Evolutionary conservation across 1,140 invertebrate genomes (phyloP).

Genomic region (Odontomachus brunneus): DNA sequence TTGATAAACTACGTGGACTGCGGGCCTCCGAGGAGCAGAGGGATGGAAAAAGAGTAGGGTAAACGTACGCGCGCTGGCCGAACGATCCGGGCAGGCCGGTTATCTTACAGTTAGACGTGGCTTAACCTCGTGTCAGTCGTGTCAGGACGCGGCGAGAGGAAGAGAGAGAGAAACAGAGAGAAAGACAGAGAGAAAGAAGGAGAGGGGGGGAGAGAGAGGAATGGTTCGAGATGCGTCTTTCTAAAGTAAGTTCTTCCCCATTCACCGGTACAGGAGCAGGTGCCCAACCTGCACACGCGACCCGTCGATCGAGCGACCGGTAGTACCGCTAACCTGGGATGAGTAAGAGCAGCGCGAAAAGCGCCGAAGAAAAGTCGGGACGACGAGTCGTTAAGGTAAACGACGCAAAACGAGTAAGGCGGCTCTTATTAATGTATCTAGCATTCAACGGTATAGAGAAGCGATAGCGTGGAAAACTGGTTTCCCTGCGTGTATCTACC

Average conservation of each 20-base stretch:
- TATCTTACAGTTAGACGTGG: conserved; percentile 78
- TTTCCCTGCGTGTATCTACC: neutral
- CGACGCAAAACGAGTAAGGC: conserved; percentile 30
- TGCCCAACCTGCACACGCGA: conserved; percentile 73
- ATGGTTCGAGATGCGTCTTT: conserved; percentile 62
- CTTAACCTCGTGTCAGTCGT: conserved; percentile 64
- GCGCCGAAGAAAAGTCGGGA: conserved; percentile 63
- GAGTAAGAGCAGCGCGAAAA: conserved; percentile 66
- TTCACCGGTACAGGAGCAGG: conserved; percentile 69
- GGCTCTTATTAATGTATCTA: conserved; percentile 9
- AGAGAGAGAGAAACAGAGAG: conserved; percentile 23
- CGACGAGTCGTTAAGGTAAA: conserved; percentile 35
- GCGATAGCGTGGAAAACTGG: conserved; percentile 45
- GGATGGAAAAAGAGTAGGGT: conserved; percentile 47
- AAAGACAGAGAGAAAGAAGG: conserved; percentile 9
- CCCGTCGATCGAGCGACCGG: conserved; percentile 67
- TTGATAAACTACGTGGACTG: conserved; percentile 35
- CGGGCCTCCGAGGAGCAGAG: neutral
- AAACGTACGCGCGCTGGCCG: conserved; percentile 54
- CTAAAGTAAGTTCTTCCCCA: conserved; percentile 69
- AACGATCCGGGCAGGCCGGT: conserved; percentile 73
- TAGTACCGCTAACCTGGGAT: conserved; percentile 75
- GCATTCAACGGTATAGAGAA: conserved; percentile 32
- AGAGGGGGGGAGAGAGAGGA: conserved; percentile 44
- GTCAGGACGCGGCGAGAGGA: conserved; percentile 33